These are phyloP conservation scores for Amphimedon queenslandica DNA, from an alignment of 37 sponge, comb jelly and placozoan species.

Conservation along the genomic window DNA sequence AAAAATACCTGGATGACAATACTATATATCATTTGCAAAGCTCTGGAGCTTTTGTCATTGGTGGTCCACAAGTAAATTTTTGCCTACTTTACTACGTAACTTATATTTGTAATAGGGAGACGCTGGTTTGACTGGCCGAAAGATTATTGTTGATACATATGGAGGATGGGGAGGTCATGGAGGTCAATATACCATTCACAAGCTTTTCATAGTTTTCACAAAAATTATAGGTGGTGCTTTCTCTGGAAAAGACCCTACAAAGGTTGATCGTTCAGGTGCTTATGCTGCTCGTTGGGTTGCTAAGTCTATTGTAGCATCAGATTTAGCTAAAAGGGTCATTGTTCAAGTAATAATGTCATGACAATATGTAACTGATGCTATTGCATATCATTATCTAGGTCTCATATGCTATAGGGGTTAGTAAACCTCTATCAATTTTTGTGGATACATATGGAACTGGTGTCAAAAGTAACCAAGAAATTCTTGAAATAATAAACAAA, in stretches of 20 bases:
- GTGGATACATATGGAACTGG: conserved; percentile 80
- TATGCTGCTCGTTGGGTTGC: conserved; percentile 96
- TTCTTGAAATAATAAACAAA: conserved; percentile 62
- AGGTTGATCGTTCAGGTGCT: conserved; percentile 87
- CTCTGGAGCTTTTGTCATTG: conserved; percentile 81
- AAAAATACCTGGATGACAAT: conserved; percentile 68
- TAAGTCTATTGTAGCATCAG: conserved; percentile 83
- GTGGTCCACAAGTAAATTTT: conserved; percentile 76
- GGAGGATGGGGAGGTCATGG: conserved; percentile 97
- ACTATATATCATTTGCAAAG: conserved; percentile 83
- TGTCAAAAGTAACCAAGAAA: conserved; percentile 42
- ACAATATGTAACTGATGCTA: too few species aligned
- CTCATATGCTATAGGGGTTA: conserved; percentile 86
- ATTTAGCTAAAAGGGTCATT: conserved; percentile 67
- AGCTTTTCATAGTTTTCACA: neutral
- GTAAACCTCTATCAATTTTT: conserved; percentile 76
- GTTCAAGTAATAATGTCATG: conserved; percentile 62
- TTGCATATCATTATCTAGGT: conserved; percentile 32
- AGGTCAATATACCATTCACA: conserved; percentile 4
- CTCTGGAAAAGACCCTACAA: conserved; percentile 91
- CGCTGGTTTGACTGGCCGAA: conserved; percentile 93
- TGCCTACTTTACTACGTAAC: neutral
- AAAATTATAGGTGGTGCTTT: conserved; percentile 62
- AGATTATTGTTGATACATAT: conserved; percentile 95
- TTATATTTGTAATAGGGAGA: conserved; percentile 47